Base-by-base conservation (phyloP, 2,888 invertebrate genomes). In the Chrysolina oricalcia region DNA sequence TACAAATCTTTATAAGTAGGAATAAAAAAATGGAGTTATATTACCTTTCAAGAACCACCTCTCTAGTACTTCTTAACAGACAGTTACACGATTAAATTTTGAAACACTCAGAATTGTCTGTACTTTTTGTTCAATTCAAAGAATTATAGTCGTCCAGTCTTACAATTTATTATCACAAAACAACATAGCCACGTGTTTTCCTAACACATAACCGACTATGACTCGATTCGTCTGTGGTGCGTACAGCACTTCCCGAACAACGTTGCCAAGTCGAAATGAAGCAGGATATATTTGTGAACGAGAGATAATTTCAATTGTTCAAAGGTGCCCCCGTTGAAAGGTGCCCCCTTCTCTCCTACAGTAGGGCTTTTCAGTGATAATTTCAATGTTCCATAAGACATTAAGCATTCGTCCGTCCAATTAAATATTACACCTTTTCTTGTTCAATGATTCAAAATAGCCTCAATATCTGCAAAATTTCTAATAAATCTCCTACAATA, bases 401-500 rank as follows among this genome's bases (percentile, higher is more conserved):
- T 35, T 73, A 72, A 72, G 73, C 70, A 73, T 64, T 75, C 72
- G 13, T 59, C 23, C 9, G 76, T 50, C 67, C 73, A 76, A 2
- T 27, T 41, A 71, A 74, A 76, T 35, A 19, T 17, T 19, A 35
- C 40, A 17, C 66, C 65, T 68, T 74, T 70, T 21, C 56, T 62
- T 53, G 62, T 67, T 21, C 63, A 59, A 41, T 62, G 64, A 62
- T 68, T 73, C 21, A 75, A 23, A 19, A 69, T 41, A 11, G 50
- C 27, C 23, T 73, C 64, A 9, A 72, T 75, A 17, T 74, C 53
- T 13, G 74, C 71, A 66, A 73, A 77, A 70, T 77, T 66, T 70
- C 48, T 10, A 66, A 40, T 17, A 46, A 53, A 48, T 76, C 41
- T 41, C n/a, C n/a, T n/a, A n/a, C n/a, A n/a, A n/a, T n/a, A n/a